Evolutionary conservation across 2,797 vertebrate genomes (phyloP).

Genomic region (Alosa sapidissima): DNA sequence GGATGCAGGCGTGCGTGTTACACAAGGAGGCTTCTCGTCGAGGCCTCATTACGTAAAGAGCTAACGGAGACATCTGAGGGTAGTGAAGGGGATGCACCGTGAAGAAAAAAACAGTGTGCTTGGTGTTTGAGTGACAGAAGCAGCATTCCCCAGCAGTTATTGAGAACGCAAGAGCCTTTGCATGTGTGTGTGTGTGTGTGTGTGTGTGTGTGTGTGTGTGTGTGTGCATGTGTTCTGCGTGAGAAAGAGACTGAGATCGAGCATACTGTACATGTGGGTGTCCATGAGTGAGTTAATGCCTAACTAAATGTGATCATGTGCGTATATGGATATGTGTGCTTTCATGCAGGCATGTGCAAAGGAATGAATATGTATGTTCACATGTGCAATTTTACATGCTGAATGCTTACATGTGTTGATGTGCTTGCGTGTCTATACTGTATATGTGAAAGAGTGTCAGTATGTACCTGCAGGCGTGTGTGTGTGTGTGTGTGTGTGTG

Average conservation of each 20-base stretch:
- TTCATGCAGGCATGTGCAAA: neutral
- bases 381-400: neutral
- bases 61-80: no score
- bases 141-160: neutral
- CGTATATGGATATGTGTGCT: neutral
- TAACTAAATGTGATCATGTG: neutral
- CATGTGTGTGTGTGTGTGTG: neutral
- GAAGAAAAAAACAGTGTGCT: no score
- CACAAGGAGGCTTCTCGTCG: no score
- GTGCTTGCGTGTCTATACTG: neutral
- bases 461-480: neutral
- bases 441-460: neutral
- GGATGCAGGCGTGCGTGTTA: constrained; percentile 9
- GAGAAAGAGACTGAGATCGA: no score
- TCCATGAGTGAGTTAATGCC: neutral
- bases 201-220: neutral
- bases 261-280: neutral
- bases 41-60: no score
- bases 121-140: neutral
- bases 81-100: no score
- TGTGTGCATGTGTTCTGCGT: neutral
- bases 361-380: neutral
- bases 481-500: neutral
- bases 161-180: neutral
- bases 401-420: neutral